Conservation (phyloP, 2,888 invertebrate genomes). For the Brenthis daphne region DNA sequence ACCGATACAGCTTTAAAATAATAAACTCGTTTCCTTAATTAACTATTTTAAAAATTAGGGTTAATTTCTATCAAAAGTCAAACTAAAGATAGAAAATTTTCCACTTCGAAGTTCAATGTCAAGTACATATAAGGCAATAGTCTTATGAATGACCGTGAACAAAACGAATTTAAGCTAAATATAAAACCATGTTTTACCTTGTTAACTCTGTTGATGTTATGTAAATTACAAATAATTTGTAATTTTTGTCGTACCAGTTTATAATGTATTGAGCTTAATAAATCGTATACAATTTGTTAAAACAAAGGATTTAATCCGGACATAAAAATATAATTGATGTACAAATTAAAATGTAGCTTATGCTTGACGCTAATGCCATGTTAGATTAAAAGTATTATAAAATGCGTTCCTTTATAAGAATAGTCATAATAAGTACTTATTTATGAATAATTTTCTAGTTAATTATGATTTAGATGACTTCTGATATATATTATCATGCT, state of each 20-base stretch:
- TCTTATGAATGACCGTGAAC: constrained; percentile 24
- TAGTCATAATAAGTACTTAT: constrained; percentile 37
- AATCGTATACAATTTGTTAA: not conserved
- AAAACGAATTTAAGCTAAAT: constrained; percentile 26
- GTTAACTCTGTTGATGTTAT: constrained; percentile 11
- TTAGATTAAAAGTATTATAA: constrained; percentile 25
- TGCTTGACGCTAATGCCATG: constrained; percentile 17
- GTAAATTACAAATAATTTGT: constrained; percentile 8
- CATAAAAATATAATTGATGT: constrained; percentile 9
- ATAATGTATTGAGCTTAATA: constrained; percentile 24
- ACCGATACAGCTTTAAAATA: constrained; percentile 37
- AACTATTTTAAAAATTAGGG: constrained; percentile 45
- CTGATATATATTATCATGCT: constrained; percentile 2
- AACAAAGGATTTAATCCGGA: constrained; percentile 5
- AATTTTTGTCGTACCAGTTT: constrained; percentile 33
- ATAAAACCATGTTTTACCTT: not conserved
- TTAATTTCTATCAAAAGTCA: constrained; percentile 56
- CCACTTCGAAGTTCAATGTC: constrained; percentile 35
- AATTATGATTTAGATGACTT: constrained; percentile 24
- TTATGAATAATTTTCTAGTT: constrained; percentile 28
- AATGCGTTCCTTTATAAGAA: constrained; percentile 32
- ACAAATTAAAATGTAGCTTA: constrained; percentile 13
- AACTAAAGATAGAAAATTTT: constrained; percentile 57
- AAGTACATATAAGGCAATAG: constrained; percentile 12
- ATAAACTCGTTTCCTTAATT: not conserved